phyloP scores from a whole-genome alignment of 2,113 vertebrate genomes.

The Rhinichthys klamathensis region DNA sequence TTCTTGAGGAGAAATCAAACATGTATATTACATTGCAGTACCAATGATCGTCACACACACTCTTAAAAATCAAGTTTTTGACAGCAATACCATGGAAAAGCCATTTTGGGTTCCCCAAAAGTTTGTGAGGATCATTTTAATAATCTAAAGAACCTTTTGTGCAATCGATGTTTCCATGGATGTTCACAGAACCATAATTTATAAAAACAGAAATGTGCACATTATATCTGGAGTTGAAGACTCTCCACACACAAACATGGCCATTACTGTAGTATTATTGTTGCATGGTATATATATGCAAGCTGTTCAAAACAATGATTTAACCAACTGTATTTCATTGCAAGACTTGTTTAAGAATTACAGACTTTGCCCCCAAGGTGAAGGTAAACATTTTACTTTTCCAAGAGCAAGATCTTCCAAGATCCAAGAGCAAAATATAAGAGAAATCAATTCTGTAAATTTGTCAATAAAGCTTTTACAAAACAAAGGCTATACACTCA shows the following conservation, averaged over 20 bases:
- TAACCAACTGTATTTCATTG: neutral
- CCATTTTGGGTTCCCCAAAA: no score
- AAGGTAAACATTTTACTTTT: slow-evolving; percentile 19
- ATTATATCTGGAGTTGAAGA: neutral
- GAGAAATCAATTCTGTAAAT: neutral
- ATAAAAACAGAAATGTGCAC: neutral
- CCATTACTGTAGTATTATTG: neutral
- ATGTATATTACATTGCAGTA: no score
- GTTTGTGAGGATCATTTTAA: neutral
- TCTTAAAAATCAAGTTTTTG: no score
- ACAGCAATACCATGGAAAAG: no score
- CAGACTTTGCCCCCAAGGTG: slow-evolving; percentile 7
- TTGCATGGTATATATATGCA: neutral
- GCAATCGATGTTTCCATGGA: neutral
- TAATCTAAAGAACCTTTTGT: neutral
- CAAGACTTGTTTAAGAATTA: neutral
- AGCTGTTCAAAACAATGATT: slow-evolving; percentile 24
- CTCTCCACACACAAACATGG: neutral
- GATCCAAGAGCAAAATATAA: neutral
- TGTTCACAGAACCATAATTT: neutral
- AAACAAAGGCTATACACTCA: neutral
- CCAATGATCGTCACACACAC: no score
- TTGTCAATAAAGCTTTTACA: neutral
- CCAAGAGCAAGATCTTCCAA: neutral
- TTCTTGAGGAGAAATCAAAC: no score